Evolutionary conservation across 2,797 vertebrate genomes (phyloP), one percentile per base, ranked within the genome.

Genomic region (Xenentodon cancila): DNA sequence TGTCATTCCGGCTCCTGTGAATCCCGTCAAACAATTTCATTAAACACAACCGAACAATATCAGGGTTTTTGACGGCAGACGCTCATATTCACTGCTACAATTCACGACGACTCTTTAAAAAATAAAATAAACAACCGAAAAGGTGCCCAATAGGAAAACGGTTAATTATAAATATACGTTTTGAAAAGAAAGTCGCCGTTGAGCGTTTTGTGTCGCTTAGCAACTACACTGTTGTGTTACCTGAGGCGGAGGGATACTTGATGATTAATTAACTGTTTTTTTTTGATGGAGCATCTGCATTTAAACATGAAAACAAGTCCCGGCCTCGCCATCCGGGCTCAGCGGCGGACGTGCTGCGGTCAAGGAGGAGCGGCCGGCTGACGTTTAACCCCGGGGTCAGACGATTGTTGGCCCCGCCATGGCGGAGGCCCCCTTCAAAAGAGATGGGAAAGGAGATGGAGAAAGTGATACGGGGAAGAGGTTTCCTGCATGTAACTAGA

Each of bases 301-400:
- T 25, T 25, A 25, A 25, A 13, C 34, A 37, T 74, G 64, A 63
- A 66, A 30, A 7, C 0, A 45, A 32, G n/a, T 0, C 43, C 5
- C 7, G 1, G n/a, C 17, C 3, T 3, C 18, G 5, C 25, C 59
- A 32, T 17, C 0, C 27, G 55, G 17, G 50, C 9, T 44, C 48
- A 5, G 64, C 34, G 30, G 56, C 58, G 72, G 86, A 60, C 59
- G 72, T 64, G 71, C n/a, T 21, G 68, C 43, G 7, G 64, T 80
- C 68, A 84, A 59, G 69, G 78, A 46, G 27, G 73, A 83, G 71
- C 79, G 88, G 86, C 81, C 83, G 75, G 81, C 74, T 89, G 87
- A 84, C 86, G 89, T 87, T 68, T 89, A 86, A 90, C 88, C 84
- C 53, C 0, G 53, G 47, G 82, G 82, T 79, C 62, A 64, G 20